Evolutionary conservation across 2,888 invertebrate genomes (phyloP), one percentile per base, ranked within the genome.

Genomic region (Eutolmus rufibarbis): DNA sequence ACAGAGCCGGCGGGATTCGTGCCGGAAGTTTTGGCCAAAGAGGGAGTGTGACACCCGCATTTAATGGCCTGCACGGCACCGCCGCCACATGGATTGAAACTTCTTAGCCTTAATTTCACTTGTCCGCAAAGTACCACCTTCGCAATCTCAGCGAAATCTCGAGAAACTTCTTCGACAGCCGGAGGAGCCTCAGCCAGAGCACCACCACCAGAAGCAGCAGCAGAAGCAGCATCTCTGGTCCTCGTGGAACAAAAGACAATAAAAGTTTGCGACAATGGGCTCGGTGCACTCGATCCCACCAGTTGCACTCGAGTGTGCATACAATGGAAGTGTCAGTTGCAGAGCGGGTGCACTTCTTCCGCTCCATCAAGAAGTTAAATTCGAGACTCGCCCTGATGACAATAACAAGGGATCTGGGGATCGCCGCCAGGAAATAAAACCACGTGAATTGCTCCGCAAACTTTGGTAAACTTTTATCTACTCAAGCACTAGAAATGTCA

Each of bases 331-430:
- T 66, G 66, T 82, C 66, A 66, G 66, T 66, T 66, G 66, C 66
- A 66, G 66, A 28, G 66, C 66, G 19, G 66, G 34, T 82, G 82
- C 82, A 82, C n/a, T 57, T 57, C 57, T 82, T 82, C 82, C 82
- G 82, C 82, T 57, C 57, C 82, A 82, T 82, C 82, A 82, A 82
- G 82, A 82, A 82, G 82, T 82, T 82, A 57, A 56, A 82, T 66
- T 57, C 82, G 19, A 37, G 34, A 57, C 37, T 82, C 34, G 34
- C 66, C 37, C 34, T 57, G 57, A 66, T 57, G 82, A 82, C 57
- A 82, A 66, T 82, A 82, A 66, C 82, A 82, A 82, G 56, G 57
- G 82, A 82, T 82, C 66, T 82, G 19, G 34, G 66, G 82, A 57
- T 82, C 57, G 37, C 37, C 37, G 19, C 57, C 56, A 40, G 82